Conservation (phyloP, 2,113 vertebrate genomes). For the Furnarius figulus region DNA sequence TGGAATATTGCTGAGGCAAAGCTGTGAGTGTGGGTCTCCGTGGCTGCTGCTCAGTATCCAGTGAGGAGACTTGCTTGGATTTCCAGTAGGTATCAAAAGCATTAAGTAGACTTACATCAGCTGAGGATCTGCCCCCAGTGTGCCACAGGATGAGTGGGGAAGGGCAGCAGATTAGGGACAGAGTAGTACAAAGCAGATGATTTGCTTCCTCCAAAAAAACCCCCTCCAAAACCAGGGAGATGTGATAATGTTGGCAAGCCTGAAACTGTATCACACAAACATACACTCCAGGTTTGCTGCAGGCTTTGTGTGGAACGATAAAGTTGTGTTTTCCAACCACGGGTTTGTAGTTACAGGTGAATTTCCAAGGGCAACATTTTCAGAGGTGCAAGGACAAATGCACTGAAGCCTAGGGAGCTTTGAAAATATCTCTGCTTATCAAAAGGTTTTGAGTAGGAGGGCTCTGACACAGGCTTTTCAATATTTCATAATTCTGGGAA, state of each 20-base stretch:
- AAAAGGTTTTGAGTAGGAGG: constrained; percentile 17
- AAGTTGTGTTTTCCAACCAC: background rate
- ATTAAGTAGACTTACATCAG: background rate
- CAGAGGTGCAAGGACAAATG: constrained; percentile 9
- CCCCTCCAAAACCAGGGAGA: background rate
- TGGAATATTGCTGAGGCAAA: constrained; percentile 1
- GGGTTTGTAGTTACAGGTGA: background rate
- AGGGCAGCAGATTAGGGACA: background rate
- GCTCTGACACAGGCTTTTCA: constrained; percentile 36
- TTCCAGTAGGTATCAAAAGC: background rate
- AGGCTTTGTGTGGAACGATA: background rate
- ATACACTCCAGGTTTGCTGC: background rate
- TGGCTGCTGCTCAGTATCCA: background rate
- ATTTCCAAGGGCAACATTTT: constrained; percentile 31
- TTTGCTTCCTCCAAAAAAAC: background rate
- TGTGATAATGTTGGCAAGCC: background rate
- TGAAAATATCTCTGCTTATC: constrained; percentile 50
- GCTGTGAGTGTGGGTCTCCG: background rate
- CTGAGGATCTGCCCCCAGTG: background rate
- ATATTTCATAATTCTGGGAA: constrained; percentile 43
- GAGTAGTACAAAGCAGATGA: background rate
- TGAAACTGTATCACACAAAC: background rate
- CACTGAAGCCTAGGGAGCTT: background rate
- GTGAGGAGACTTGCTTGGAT: background rate
- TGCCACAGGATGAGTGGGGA: background rate